phyloP scores from a whole-genome alignment of 1,140 invertebrate species.

The Rhynchophorus ferrugineus region DNA sequence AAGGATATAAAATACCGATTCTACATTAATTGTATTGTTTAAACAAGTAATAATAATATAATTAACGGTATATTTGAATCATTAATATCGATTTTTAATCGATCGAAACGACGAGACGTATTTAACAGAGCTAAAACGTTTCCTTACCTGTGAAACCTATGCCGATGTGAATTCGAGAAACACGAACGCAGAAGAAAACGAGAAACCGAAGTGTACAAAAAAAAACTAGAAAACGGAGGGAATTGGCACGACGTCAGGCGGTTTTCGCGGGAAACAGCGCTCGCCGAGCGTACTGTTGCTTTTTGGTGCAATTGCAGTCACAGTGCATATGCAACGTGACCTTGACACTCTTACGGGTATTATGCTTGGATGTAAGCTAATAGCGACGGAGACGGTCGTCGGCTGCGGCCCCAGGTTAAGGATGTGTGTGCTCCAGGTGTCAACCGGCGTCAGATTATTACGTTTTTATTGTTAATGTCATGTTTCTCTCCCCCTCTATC shows the following conservation, averaged over 20 bases:
- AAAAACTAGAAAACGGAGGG: not conserved
- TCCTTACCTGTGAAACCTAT: too few relatives aligned
- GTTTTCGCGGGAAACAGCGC: slow-evolving; percentile 5
- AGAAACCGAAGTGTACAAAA: not conserved
- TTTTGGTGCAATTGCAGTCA: slow-evolving; percentile 36
- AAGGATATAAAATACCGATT: too few relatives aligned
- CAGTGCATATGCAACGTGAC: slow-evolving; percentile 33
- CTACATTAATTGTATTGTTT: too few relatives aligned
- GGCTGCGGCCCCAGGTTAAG: slow-evolving; percentile 1
- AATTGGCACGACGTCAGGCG: slow-evolving; percentile 3
- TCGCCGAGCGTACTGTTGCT: slow-evolving; percentile 29
- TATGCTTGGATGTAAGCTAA: slow-evolving; percentile 8
- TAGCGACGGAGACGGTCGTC: not conserved
- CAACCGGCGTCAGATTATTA: slow-evolving; percentile 1
- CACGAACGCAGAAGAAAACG: not conserved
- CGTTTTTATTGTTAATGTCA: too few relatives aligned
- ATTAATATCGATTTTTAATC: too few relatives aligned
- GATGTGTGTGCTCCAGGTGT: slow-evolving; percentile 9
- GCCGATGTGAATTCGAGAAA: not conserved
- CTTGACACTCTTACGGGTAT: slow-evolving; percentile 37
- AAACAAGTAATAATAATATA: too few relatives aligned
- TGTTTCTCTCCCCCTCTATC: too few relatives aligned
- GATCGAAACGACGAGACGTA: too few relatives aligned
- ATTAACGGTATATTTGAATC: too few relatives aligned
- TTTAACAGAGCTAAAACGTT: too few relatives aligned